A percentile compares a stretch with the other conserved stretches of the same genome.
These are phyloP conservation scores for Callionymus lyra DNA, from an alignment of 2,113 vertebrate species.

Conservation along the genomic window DNA sequence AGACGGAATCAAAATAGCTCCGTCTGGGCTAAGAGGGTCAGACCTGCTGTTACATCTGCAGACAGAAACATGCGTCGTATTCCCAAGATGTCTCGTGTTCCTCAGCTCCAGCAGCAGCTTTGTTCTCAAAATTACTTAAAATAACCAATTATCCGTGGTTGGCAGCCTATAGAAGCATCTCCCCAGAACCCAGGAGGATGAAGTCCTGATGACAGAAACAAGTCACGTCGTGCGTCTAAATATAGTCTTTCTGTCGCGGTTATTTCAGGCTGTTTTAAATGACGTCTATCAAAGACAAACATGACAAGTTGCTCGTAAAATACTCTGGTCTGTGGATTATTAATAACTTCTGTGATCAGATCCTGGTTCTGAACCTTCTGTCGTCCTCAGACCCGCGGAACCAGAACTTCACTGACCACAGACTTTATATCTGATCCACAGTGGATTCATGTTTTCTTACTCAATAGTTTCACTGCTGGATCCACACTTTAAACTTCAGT, in stretches of 20 bases:
- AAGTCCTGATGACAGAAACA: constrained; percentile 56
- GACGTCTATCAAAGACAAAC: no score
- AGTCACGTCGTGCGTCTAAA: constrained; percentile 59
- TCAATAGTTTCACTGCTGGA: no score
- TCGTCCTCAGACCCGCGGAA: no score
- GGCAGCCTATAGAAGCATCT: constrained; percentile 49
- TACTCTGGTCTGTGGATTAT: no score
- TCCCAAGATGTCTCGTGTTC: constrained; percentile 67
- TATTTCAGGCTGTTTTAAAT: no score
- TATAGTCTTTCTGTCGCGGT: constrained; percentile 24
- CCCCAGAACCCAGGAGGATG: constrained; percentile 49
- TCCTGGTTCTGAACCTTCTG: no score
- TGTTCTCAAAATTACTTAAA: constrained; percentile 69
- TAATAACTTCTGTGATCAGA: no score
- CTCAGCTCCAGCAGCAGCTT: constrained; percentile 65
- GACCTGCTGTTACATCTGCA: constrained; percentile 43
- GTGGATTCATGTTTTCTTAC: no score
- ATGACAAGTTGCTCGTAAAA: no score
- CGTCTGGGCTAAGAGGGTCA: constrained; percentile 30
- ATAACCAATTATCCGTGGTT: constrained; percentile 72
- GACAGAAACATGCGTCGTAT: constrained; percentile 47
- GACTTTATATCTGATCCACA: no score
- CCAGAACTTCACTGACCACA: no score
- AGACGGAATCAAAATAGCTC: constrained; percentile 42
- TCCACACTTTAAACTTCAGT: no score